Percentiles rank a stretch among this genome's conserved stretches.
These are phyloP conservation scores for Gortyna flavago DNA, from an alignment of 2,888 invertebrate species.

Conservation along the genomic window DNA sequence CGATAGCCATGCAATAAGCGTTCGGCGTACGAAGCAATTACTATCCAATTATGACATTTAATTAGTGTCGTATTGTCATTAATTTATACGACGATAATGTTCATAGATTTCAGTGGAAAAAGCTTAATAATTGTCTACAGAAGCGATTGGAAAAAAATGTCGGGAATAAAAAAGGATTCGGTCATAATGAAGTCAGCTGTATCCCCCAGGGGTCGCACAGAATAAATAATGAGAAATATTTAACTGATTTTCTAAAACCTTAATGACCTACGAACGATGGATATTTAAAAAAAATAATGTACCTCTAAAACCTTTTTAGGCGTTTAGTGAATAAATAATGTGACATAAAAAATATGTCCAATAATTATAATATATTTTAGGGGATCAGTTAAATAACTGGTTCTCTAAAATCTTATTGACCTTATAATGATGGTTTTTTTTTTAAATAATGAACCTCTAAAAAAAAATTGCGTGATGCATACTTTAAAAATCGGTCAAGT, in stretches of 20 bases:
- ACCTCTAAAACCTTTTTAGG: neutral
- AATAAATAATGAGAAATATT: neutral
- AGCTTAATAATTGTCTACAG: neutral
- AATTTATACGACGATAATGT: slow-evolving; percentile 23
- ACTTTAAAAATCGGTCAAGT: too few species aligned
- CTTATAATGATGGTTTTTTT: too few species aligned
- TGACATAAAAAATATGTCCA: too few species aligned
- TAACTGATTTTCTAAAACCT: too few species aligned
- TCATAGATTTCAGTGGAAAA: neutral
- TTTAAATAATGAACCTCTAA: too few species aligned
- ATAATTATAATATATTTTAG: too few species aligned
- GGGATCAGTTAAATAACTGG: too few species aligned
- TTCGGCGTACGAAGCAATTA: slow-evolving; percentile 24
- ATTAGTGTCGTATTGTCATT: slow-evolving; percentile 34
- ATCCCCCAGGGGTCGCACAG: accelerated
- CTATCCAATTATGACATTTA: slow-evolving; percentile 50
- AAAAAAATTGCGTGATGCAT: too few species aligned
- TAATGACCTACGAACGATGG: too few species aligned
- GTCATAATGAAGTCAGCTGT: neutral
- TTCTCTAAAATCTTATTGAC: too few species aligned
- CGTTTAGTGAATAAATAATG: too few species aligned
- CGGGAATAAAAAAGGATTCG: neutral
- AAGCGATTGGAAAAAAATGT: neutral
- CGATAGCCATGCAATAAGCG: slow-evolving; percentile 47
- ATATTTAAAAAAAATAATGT: neutral